Conservation (phyloP, 1,140 invertebrate genomes). For the Lepidurus apus region DNA sequence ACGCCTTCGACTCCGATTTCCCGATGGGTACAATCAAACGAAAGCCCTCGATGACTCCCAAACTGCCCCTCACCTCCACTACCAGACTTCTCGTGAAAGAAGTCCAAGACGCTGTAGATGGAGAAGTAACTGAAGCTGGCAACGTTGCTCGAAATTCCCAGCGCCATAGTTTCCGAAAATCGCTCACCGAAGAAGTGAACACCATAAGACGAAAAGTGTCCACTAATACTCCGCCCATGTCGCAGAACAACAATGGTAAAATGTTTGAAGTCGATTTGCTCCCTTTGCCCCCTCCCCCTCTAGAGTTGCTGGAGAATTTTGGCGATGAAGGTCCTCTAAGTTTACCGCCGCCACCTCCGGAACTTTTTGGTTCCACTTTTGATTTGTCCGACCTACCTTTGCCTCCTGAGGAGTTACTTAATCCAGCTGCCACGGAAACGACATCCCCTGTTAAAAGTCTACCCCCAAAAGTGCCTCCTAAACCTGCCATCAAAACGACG, state of each 20-base stretch:
- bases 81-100: slow-evolving; percentile 75
- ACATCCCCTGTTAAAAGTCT: slow-evolving; percentile 39
- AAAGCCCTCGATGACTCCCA: slow-evolving; percentile 81
- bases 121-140: slow-evolving; percentile 39
- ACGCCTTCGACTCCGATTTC: slow-evolving; percentile 70
- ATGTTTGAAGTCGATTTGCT: slow-evolving; percentile 32
- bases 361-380: slow-evolving; percentile 37
- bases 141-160: slow-evolving; percentile 35
- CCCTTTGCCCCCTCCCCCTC: slow-evolving; percentile 43
- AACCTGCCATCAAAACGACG: slow-evolving; percentile 26
- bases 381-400: slow-evolving; percentile 13
- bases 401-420: slow-evolving; percentile 43
- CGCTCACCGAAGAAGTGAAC: slow-evolving; percentile 44
- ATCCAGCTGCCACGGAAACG: slow-evolving; percentile 39
- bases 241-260: background rate
- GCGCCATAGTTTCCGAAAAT: slow-evolving; percentile 41
- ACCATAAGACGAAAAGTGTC: slow-evolving; percentile 48
- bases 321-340: slow-evolving; percentile 39
- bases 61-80: slow-evolving; percentile 82
- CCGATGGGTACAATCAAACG: slow-evolving; percentile 71
- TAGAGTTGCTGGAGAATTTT: slow-evolving; percentile 38
- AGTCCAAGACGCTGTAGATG: slow-evolving; percentile 58
- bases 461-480: slow-evolving; percentile 53
- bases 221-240: slow-evolving; percentile 25
- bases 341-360: slow-evolving; percentile 53